A percentile compares a stretch with the other conserved stretches of the same genome.
phyloP scores from a whole-genome alignment of 2,888 invertebrate species.

The Catotricha subobsoleta region DNA sequence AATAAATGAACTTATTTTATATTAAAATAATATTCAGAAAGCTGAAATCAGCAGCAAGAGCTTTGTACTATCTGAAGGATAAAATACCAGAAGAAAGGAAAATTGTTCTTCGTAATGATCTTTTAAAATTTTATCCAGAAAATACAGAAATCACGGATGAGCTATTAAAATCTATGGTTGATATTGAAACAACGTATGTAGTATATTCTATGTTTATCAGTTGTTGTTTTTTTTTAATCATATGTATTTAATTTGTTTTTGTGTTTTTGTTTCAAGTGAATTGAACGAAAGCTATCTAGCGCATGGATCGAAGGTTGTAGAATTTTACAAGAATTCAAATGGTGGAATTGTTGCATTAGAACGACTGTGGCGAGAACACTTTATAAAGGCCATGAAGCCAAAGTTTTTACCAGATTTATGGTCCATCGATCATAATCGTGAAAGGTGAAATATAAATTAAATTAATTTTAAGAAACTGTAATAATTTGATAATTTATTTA shows the following conservation, averaged over 20 bases:
- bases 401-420: slow-evolving; percentile 50
- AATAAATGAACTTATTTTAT: too few relatives aligned
- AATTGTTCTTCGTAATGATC: neutral
- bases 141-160: slow-evolving; percentile 1
- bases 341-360: slow-evolving; percentile 50
- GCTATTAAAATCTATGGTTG: neutral
- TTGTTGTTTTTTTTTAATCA: neutral
- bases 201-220: neutral
- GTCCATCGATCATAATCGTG: slow-evolving; percentile 54
- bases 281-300: slow-evolving; percentile 32
- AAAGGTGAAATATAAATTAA: slow-evolving; percentile 32
- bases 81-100: neutral
- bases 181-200: neutral
- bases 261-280: slow-evolving; percentile 21
- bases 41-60: slow-evolving; percentile 1
- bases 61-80: neutral
- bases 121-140: neutral
- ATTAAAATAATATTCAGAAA: neutral
- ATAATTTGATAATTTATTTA: slow-evolving; percentile 7
- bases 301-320: slow-evolving; percentile 41
- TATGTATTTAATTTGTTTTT: neutral
- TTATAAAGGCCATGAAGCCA: slow-evolving; percentile 53
- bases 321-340: slow-evolving; percentile 32
- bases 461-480: neutral
- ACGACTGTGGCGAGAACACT: slow-evolving; percentile 56